These are phyloP conservation scores for Cheilosia scutellata DNA, from an alignment of 2,888 invertebrate species.

Conservation along the genomic window DNA sequence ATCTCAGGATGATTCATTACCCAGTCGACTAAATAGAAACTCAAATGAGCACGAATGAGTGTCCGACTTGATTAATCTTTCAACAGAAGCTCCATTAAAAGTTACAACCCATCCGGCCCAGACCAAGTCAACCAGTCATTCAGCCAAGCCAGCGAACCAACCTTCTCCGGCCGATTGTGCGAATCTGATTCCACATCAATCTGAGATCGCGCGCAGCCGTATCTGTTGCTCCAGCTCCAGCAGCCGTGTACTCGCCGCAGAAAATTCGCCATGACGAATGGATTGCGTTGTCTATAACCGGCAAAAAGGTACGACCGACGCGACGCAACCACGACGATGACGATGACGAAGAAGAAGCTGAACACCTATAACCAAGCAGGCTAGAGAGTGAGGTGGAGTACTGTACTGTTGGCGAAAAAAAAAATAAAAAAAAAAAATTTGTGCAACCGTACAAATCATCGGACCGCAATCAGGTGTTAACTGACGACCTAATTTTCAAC, in stretches of 20 bases:
- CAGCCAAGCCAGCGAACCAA: slow-evolving; percentile 42
- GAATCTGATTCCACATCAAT: slow-evolving; percentile 75
- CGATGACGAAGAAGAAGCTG: slow-evolving; percentile 40
- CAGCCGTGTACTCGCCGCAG: slow-evolving; percentile 46
- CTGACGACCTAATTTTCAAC: slow-evolving; percentile 77
- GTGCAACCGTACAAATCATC: slow-evolving; percentile 76
- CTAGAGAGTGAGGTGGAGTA: slow-evolving; percentile 17
- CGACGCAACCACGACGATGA: slow-evolving; percentile 14
- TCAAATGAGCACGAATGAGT: slow-evolving; percentile 75
- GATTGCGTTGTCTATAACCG: slow-evolving; percentile 75
- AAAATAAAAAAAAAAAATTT: slow-evolving; percentile 42
- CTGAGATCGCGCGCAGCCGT: slow-evolving; percentile 61
- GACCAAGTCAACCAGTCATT: slow-evolving; percentile 58
- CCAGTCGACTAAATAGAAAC: slow-evolving; percentile 70
- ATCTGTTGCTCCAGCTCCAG: slow-evolving; percentile 40
- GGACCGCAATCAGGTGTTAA: slow-evolving; percentile 77
- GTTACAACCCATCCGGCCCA: slow-evolving; percentile 69
- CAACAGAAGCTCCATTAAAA: slow-evolving; percentile 76
- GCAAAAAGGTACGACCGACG: slow-evolving; percentile 46
- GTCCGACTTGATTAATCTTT: slow-evolving; percentile 74
- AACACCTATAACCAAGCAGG: slow-evolving; percentile 11
- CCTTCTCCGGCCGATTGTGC: slow-evolving; percentile 65
- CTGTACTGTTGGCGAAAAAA: background rate
- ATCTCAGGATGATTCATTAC: slow-evolving; percentile 71
- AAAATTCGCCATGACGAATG: slow-evolving; percentile 75